Percentiles rank a stretch among this genome's conserved stretches.
Conservation (phyloP, 2,888 invertebrate species). For the Hartigia nigra region DNA sequence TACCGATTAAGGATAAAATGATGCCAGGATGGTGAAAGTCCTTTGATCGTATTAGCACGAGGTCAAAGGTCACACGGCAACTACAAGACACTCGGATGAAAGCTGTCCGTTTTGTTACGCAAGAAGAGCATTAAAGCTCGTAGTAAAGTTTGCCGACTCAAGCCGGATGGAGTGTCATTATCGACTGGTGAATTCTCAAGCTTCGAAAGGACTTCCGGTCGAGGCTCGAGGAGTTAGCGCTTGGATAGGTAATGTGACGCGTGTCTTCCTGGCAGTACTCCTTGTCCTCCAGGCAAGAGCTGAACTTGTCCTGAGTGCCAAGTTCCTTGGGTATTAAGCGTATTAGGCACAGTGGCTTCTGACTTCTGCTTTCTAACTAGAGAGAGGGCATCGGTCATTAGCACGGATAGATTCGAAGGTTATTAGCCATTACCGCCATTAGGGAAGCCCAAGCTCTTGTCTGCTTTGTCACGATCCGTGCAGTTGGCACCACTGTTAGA, state of each 20-base stretch:
- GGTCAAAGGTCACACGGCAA: background rate
- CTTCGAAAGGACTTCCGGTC: slow-evolving; percentile 29
- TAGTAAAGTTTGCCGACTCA: slow-evolving; percentile 54
- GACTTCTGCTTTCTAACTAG: slow-evolving; percentile 29
- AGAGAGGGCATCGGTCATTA: slow-evolving; percentile 57
- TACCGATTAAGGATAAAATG: background rate
- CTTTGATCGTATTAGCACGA: background rate
- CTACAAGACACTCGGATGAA: background rate
- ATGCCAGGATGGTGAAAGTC: background rate
- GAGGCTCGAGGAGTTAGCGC: slow-evolving; percentile 34
- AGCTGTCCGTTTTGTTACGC: background rate
- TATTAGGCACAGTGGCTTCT: slow-evolving; percentile 55
- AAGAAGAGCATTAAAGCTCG: slow-evolving; percentile 55
- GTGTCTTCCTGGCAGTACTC: slow-evolving; percentile 40
- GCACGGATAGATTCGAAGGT: slow-evolving; percentile 59
- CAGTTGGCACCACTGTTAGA: background rate
- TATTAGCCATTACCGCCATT: slow-evolving; percentile 61
- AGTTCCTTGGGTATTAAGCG: slow-evolving; percentile 55
- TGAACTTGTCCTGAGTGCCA: slow-evolving; percentile 55
- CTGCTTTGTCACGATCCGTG: slow-evolving; percentile 30
- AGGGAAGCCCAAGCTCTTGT: slow-evolving; percentile 41
- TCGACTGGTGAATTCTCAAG: slow-evolving; percentile 37
- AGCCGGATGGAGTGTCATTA: slow-evolving; percentile 60
- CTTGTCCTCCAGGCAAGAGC: slow-evolving; percentile 19
- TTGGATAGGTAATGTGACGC: slow-evolving; percentile 51